Evolutionary conservation across 2,888 invertebrate genomes (phyloP).

Genomic region (Himalopsyche tibetana): DNA sequence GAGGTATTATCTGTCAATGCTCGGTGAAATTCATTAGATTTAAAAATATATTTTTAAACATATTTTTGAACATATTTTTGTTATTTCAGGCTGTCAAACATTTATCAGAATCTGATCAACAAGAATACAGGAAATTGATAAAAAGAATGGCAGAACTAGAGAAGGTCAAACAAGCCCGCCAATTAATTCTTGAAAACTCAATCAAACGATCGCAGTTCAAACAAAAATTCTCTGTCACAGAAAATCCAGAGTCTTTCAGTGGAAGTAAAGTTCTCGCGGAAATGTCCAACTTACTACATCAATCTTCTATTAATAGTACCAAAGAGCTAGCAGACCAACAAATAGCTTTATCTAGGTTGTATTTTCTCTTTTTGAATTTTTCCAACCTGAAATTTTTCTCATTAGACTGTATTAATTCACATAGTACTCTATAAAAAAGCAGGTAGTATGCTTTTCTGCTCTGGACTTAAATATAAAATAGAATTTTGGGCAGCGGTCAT

Average conservation of each 20-base stretch:
- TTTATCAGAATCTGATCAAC: conserved; percentile 75
- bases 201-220: conserved; percentile 38
- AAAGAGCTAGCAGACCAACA: not conserved
- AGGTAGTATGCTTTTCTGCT: too few relatives aligned
- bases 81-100: conserved; percentile 73
- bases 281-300: conserved; percentile 10
- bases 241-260: not conserved
- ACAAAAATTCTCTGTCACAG: not conserved
- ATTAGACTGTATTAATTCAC: too few relatives aligned
- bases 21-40: too few relatives aligned
- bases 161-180: conserved; percentile 74
- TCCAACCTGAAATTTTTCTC: too few relatives aligned
- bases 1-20: too few relatives aligned
- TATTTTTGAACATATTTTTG: conserved; percentile 59
- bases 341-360: conserved; percentile 30
- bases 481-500: too few relatives aligned
- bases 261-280: not conserved
- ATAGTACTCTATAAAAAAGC: too few relatives aligned
- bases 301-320: not conserved
- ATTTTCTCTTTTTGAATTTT: not conserved
- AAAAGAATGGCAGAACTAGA: conserved; percentile 76
- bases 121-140: conserved; percentile 74
- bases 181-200: conserved; percentile 66
- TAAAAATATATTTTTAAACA: too few relatives aligned
- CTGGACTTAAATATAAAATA: too few relatives aligned